phyloP scores from a whole-genome alignment of 1,140 invertebrate genomes.

The Drosophila ercepeae region DNA sequence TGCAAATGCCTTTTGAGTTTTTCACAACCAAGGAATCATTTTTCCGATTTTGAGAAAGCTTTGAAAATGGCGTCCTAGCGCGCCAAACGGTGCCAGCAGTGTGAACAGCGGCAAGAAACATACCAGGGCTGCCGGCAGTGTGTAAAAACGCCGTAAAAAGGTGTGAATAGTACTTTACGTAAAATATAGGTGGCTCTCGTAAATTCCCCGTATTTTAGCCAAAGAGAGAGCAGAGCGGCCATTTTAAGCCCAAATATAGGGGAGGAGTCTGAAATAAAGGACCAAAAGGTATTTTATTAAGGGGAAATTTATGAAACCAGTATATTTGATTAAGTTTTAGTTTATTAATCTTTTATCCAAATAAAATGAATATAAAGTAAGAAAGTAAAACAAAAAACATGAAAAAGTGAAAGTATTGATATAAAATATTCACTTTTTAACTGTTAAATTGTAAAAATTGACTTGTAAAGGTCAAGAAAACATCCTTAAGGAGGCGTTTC shows the following conservation, averaged over 20 bases:
- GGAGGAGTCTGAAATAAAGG: conserved; percentile 33
- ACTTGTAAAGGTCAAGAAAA: not conserved
- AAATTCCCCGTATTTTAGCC: not conserved
- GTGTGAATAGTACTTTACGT: not conserved
- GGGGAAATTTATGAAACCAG: not conserved
- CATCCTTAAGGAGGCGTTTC: conserved; percentile 19
- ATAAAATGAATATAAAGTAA: not conserved
- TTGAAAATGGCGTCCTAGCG: no score
- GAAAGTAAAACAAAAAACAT: not conserved
- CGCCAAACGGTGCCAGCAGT: no score
- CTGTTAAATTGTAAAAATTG: no score
- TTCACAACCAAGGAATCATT: no score
- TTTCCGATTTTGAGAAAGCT: no score
- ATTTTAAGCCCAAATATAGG: conserved; percentile 54
- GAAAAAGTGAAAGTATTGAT: not conserved
- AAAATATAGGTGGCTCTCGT: not conserved
- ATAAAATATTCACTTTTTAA: not conserved
- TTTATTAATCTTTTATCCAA: not conserved
- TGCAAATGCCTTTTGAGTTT: not conserved
- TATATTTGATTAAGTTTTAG: not conserved
- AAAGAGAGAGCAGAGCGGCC: conserved; percentile 43
- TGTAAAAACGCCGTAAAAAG: no score
- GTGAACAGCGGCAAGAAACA: no score
- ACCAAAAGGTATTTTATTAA: not conserved
- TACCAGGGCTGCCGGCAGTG: no score